Evolutionary conservation across 2,113 vertebrate species (phyloP).

Genomic region (Sphaerodactylus townsendi): DNA sequence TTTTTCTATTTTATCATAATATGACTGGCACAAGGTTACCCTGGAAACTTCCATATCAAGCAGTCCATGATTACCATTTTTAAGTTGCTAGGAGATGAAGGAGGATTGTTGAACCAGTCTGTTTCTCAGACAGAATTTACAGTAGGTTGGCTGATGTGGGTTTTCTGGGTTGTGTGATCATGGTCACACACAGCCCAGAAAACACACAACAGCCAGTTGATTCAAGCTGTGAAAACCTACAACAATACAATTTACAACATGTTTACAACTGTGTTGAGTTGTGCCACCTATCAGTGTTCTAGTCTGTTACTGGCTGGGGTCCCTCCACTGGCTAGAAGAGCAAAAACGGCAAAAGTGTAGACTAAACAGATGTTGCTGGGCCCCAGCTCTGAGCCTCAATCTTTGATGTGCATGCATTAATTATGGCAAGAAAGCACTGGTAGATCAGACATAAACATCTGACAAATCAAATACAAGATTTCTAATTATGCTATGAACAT

Average conservation of each 20-base stretch:
- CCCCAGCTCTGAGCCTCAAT: neutral
- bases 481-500: neutral
- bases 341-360: neutral
- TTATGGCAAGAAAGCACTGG: neutral
- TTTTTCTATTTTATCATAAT: too few species aligned
- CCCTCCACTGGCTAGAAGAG: neutral
- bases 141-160: too few species aligned
- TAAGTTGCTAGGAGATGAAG: neutral
- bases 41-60: neutral
- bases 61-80: neutral
- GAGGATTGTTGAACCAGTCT: neutral
- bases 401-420: neutral
- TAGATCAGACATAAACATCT: neutral
- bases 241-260: neutral
- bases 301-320: neutral
- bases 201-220: too few species aligned
- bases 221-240: too few species aligned
- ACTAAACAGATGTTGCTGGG: neutral
- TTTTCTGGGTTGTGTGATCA: too few species aligned
- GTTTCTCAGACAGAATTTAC: neutral
- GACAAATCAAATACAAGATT: neutral
- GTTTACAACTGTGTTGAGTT: neutral
- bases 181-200: too few species aligned
- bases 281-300: neutral
- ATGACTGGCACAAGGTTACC: too few species aligned